These are phyloP conservation scores for Neosilurus mollespiculum DNA, from an alignment of 2,797 vertebrate genomes.

Conservation along the genomic window DNA sequence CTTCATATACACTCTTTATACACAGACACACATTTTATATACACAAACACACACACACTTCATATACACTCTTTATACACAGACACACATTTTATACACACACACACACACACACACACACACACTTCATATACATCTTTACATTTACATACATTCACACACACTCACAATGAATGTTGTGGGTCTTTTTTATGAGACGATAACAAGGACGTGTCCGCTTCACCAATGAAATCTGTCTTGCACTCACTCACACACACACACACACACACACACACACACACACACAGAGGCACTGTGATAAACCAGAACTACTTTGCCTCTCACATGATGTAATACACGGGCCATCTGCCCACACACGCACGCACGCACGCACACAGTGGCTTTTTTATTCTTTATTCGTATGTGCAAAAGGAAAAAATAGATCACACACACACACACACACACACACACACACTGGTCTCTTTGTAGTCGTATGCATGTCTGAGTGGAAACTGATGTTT, in stretches of 20 bases:
- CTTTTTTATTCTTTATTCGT: background rate
- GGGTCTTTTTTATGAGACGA: background rate
- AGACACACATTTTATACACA: background rate
- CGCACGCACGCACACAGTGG: background rate
- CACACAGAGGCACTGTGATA: background rate
- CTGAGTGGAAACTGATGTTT: background rate
- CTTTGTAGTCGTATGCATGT: background rate
- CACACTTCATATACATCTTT: background rate
- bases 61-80: background rate
- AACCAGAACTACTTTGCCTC: background rate
- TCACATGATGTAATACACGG: conserved; percentile 1
- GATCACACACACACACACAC: background rate
- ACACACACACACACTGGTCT: background rate
- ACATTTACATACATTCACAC: background rate
- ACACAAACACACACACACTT: background rate
- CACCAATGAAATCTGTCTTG: background rate
- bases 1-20: background rate
- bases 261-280: no score
- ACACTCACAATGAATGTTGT: no score
- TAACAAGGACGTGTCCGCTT: background rate
- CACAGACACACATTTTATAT: background rate
- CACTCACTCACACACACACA: no score
- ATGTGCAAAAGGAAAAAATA: background rate
- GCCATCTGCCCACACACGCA: background rate
- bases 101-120: background rate